phyloP scores from a whole-genome alignment of 2,797 vertebrate genomes.

The Halcyon smyrnensis region DNA sequence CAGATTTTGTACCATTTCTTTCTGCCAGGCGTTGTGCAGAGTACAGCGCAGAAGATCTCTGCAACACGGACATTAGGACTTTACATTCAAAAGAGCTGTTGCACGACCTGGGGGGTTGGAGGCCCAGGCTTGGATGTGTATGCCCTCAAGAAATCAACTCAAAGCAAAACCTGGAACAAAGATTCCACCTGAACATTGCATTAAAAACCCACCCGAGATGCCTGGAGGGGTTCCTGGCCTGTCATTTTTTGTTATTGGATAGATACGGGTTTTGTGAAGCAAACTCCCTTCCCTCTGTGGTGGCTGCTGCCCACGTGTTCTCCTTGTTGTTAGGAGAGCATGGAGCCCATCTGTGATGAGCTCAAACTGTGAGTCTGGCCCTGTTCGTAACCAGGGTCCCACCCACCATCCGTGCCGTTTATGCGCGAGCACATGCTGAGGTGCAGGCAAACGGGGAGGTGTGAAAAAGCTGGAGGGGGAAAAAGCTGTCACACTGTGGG shows the following conservation, averaged over 20 bases:
- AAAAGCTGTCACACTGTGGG: not conserved
- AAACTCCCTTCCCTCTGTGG: not conserved
- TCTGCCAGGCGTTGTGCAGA: slow-evolving; percentile 71
- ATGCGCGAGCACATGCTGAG: not conserved
- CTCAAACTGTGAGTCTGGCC: not conserved
- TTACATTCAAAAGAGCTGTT: slow-evolving; percentile 65
- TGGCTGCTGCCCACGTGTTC: not conserved
- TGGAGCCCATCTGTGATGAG: slow-evolving; percentile 5
- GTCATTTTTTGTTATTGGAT: slow-evolving; percentile 45
- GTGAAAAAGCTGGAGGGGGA: not conserved
- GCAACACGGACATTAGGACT: slow-evolving; percentile 67
- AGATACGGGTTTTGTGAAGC: not conserved
- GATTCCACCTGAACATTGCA: slow-evolving; percentile 16
- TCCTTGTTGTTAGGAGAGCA: not conserved
- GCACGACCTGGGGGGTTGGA: slow-evolving; percentile 57
- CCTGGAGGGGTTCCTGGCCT: slow-evolving; percentile 50
- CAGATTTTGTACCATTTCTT: slow-evolving; percentile 82
- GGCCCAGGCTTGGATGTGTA: slow-evolving; percentile 47
- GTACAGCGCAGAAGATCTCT: slow-evolving; percentile 59
- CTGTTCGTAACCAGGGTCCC: not conserved
- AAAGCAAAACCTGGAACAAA: slow-evolving; percentile 67
- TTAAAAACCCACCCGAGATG: not conserved
- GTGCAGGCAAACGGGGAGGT: not conserved
- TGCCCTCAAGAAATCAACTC: slow-evolving; percentile 49
- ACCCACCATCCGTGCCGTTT: fast-evolving